These are phyloP conservation scores for Charaxes varanes DNA, from an alignment of 1,140 invertebrate species.

Conservation along the genomic window DNA sequence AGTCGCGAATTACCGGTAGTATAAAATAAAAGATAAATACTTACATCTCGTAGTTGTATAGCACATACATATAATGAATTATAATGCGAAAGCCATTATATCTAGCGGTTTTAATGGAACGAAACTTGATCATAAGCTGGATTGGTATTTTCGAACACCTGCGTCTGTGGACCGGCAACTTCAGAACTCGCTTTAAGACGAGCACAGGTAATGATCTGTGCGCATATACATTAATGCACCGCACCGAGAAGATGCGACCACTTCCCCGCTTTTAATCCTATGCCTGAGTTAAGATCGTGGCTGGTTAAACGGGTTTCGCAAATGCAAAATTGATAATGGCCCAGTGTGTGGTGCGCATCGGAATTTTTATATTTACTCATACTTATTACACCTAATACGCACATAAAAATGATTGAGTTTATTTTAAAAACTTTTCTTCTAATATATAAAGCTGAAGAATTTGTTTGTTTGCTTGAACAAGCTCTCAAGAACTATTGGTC, in stretches of 20 bases:
- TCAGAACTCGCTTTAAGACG: slow-evolving; percentile 19
- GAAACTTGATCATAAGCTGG: slow-evolving; percentile 13
- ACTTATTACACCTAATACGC: too few species aligned
- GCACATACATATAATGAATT: not conserved
- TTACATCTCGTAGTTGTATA: too few species aligned
- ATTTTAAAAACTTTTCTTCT: too few species aligned
- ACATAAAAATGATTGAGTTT: too few species aligned
- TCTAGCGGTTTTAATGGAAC: slow-evolving; percentile 4
- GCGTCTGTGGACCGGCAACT: slow-evolving; percentile 19
- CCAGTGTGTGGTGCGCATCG: too few species aligned
- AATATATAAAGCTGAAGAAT: too few species aligned
- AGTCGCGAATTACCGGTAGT: too few species aligned
- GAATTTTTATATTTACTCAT: too few species aligned
- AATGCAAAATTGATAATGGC: slow-evolving; percentile 11
- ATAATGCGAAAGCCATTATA: not conserved
- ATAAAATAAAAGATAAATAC: too few species aligned
- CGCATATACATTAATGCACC: slow-evolving; percentile 13
- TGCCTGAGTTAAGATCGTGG: slow-evolving; percentile 4
- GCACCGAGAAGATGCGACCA: slow-evolving; percentile 13
- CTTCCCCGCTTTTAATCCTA: slow-evolving; percentile 18
- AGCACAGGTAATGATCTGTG: slow-evolving; percentile 9
- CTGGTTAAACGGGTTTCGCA: slow-evolving; percentile 14
- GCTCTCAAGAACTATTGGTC: too few species aligned
- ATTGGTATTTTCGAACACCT: slow-evolving; percentile 26
- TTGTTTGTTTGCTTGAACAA: too few species aligned